A percentile compares a stretch with the other conserved stretches of the same genome.
Evolutionary conservation across 2,113 vertebrate genomes (phyloP).

Genomic region (Podarcis muralis): DNA sequence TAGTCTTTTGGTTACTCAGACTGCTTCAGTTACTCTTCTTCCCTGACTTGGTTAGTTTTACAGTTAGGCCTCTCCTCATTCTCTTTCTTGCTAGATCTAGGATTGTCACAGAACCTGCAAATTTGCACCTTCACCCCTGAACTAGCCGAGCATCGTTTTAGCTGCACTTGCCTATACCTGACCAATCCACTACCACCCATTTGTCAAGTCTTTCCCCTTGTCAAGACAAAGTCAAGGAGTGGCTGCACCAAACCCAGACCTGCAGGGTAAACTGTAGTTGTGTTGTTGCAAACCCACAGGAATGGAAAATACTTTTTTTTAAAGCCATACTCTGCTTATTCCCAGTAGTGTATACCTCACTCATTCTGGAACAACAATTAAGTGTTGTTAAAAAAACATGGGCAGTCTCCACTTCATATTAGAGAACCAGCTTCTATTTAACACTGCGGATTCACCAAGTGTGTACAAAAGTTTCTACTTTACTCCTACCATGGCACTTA

Average conservation of each 20-base stretch:
- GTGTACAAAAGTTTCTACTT: no score
- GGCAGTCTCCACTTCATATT: no score
- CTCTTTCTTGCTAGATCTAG: neutral
- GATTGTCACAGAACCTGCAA: neutral
- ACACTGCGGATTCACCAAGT: no score
- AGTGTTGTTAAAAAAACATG: no score
- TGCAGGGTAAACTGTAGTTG: neutral
- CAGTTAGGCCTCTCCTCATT: constrained; percentile 28
- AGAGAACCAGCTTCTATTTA: no score
- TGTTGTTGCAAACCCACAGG: neutral
- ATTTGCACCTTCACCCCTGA: neutral
- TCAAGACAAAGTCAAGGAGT: neutral
- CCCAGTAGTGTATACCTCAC: no score
- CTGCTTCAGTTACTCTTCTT: neutral
- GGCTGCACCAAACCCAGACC: neutral
- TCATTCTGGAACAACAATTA: no score
- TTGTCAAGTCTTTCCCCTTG: neutral
- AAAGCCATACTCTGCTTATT: neutral
- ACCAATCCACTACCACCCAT: neutral
- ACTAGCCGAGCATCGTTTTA: neutral
- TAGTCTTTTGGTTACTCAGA: constrained; percentile 1
- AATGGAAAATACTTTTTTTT: neutral
- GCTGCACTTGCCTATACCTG: neutral
- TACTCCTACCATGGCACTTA: no score
- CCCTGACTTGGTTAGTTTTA: neutral